These are phyloP conservation scores for Bombus affinis DNA, from an alignment of 1,140 invertebrate genomes.

Conservation along the genomic window DNA sequence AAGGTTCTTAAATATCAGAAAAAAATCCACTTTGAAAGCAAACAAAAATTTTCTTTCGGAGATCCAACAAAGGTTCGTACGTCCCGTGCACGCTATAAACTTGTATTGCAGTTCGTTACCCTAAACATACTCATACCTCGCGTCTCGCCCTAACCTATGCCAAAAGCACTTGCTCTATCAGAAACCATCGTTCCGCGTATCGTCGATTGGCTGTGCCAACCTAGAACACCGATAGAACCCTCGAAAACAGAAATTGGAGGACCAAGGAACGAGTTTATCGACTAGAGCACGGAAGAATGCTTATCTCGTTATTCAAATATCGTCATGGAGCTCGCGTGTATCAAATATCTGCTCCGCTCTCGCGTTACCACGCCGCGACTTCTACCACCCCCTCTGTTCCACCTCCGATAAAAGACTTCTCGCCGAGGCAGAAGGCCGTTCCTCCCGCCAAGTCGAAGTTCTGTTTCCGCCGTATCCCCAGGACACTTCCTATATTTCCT, in stretches of 20 bases:
- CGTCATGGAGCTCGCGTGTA: slow-evolving; percentile 41
- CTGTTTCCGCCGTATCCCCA: slow-evolving; percentile 47
- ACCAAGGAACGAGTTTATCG: slow-evolving; percentile 54
- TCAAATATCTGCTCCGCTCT: slow-evolving; percentile 54
- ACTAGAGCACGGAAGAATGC: slow-evolving; percentile 18
- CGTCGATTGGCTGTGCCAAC: neutral
- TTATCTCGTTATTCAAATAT: slow-evolving; percentile 67
- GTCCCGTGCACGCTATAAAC: no score
- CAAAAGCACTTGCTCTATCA: neutral
- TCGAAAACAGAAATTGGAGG: slow-evolving; percentile 15
- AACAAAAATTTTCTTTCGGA: neutral
- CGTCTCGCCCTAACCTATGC: no score
- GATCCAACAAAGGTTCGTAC: no score
- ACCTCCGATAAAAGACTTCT: slow-evolving; percentile 47
- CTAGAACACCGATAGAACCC: neutral
- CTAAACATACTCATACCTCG: neutral
- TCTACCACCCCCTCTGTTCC: neutral
- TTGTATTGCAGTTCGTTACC: neutral
- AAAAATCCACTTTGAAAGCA: neutral
- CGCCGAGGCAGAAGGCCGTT: neutral
- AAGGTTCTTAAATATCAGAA: neutral
- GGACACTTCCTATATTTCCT: slow-evolving; percentile 56
- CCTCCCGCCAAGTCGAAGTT: neutral
- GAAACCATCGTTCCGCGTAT: neutral
- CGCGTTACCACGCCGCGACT: neutral